Conservation (phyloP, 2,888 invertebrate species). For the Steinernema carpocapsae region DNA sequence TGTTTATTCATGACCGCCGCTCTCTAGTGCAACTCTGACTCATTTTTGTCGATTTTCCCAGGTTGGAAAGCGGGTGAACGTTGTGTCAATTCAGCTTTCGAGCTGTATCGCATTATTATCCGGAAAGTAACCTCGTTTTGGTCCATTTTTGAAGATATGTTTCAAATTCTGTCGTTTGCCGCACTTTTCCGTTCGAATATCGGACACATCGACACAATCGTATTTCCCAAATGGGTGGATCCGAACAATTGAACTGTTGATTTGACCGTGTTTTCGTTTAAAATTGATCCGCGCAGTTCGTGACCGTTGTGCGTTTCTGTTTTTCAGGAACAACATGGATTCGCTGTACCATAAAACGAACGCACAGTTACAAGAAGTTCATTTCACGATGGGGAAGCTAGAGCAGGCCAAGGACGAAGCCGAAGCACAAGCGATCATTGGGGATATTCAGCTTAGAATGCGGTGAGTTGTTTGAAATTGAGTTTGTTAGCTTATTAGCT, state of each 20-base stretch:
- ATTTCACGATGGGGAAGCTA: conserved; percentile 54
- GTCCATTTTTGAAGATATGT: neutral
- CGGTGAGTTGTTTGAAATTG: conserved; percentile 44
- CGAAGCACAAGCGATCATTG: conserved; percentile 60
- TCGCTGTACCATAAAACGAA: conserved; percentile 61
- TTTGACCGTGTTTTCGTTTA: neutral
- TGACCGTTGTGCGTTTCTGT: neutral
- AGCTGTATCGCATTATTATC: no score
- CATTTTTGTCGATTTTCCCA: no score
- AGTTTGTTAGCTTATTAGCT: no score
- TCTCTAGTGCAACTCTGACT: no score
- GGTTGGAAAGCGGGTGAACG: no score
- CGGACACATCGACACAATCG: conserved; percentile 13
- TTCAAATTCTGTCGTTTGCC: neutral
- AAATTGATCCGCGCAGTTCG: neutral
- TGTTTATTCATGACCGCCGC: no score
- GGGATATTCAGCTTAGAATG: conserved; percentile 57
- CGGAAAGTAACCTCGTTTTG: no score
- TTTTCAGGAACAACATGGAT: conserved; percentile 53
- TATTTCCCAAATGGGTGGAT: conserved; percentile 29
- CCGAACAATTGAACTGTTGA: neutral
- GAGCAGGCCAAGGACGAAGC: conserved; percentile 59
- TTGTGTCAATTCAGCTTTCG: no score
- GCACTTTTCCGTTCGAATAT: neutral
- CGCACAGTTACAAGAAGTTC: conserved; percentile 55